Percentiles rank a stretch among this genome's conserved stretches.
Conservation (phyloP, 2,888 invertebrate genomes). For the Osedax fenrisi region DNA sequence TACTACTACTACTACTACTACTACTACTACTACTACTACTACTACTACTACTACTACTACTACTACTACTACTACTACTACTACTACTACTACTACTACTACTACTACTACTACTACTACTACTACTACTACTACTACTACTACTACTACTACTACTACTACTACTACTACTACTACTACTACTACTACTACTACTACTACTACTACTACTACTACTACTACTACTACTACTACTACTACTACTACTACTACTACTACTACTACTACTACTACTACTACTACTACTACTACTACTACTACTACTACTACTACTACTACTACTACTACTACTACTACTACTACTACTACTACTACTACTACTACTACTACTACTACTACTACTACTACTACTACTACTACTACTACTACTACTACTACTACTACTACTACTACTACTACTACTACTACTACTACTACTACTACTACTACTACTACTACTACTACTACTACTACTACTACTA, state of each 20-base stretch:
- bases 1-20: neutral
- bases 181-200: neutral
- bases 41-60: neutral
- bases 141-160: neutral
- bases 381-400: constrained; percentile 11
- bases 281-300: neutral
- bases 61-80: neutral
- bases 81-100: neutral
- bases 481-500: constrained; percentile 10
- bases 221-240: neutral
- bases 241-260: neutral
- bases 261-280: neutral
- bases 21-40: neutral
- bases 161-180: neutral
- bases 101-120: neutral
- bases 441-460: constrained; percentile 11
- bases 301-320: neutral
- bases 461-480: constrained; percentile 8
- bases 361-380: constrained; percentile 10
- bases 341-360: constrained; percentile 8
- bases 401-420: constrained; percentile 11
- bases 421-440: constrained; percentile 7
- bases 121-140: neutral
- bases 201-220: neutral
- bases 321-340: constrained; percentile 11